Evolutionary conservation across 2,888 invertebrate species (phyloP).

Genomic region (Troglohyphantes excavatus): DNA sequence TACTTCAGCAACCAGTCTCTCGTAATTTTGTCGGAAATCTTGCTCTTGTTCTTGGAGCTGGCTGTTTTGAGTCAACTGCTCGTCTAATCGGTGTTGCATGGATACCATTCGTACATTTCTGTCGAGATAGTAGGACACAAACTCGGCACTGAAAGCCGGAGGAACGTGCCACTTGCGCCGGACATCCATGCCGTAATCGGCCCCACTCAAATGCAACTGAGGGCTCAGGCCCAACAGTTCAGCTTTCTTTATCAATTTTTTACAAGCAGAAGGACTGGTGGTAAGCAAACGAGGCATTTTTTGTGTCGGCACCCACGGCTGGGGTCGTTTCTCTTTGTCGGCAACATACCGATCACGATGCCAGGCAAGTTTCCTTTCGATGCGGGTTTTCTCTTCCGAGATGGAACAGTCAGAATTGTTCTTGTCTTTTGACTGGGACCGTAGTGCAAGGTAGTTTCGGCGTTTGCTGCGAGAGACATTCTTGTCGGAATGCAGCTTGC

Average conservation of each 20-base stretch:
- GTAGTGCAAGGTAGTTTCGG: constrained; percentile 93
- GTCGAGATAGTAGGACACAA: constrained; percentile 96
- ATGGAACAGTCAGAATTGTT: constrained; percentile 63
- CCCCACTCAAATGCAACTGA: constrained; percentile 74
- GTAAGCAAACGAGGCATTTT: constrained; percentile 95
- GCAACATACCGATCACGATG: constrained; percentile 90
- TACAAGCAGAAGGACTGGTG: constrained; percentile 94
- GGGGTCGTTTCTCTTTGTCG: constrained; percentile 82
- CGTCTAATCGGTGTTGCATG: constrained; percentile 89
- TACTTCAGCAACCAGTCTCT: constrained; percentile 83
- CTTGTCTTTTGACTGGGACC: constrained; percentile 86
- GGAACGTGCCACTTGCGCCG: constrained; percentile 97
- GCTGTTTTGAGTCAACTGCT: constrained; percentile 89
- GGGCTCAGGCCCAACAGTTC: constrained; percentile 93
- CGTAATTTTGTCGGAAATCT: constrained; percentile 89
- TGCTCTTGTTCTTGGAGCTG: constrained; percentile 90
- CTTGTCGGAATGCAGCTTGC: constrained; percentile 96
- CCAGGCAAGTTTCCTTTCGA: constrained; percentile 85
- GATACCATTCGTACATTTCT: constrained; percentile 91
- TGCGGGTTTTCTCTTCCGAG: constrained; percentile 82
- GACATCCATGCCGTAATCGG: constrained; percentile 90
- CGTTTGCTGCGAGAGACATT: constrained; percentile 86
- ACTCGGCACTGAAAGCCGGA: constrained; percentile 96
- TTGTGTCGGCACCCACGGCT: constrained; percentile 96
- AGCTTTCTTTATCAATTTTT: constrained; percentile 91